Conservation (phyloP, 2,797 vertebrate genomes). For the Acomys russatus region DNA sequence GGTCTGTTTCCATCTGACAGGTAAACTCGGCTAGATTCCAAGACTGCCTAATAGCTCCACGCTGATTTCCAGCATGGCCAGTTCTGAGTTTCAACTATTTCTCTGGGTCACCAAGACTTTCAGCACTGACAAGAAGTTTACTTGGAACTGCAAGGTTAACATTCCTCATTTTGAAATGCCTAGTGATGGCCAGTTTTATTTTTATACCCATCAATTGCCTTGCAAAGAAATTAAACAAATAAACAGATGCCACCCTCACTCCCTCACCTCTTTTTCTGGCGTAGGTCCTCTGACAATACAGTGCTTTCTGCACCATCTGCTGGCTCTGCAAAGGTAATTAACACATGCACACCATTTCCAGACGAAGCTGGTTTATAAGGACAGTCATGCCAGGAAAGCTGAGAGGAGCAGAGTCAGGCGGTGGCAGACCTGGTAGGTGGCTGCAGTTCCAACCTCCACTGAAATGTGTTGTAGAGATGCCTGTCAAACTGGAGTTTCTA, state of each 20-base stretch:
- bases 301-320: slow-evolving; percentile 88
- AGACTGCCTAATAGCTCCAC: neutral
- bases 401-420: slow-evolving; percentile 49
- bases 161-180: slow-evolving; percentile 80
- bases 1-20: slow-evolving; percentile 35
- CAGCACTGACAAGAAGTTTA: slow-evolving; percentile 70
- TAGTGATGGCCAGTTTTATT: slow-evolving; percentile 84
- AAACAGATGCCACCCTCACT: slow-evolving; percentile 88
- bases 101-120: slow-evolving; percentile 11
- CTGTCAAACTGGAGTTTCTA: slow-evolving; percentile 50
- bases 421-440: neutral
- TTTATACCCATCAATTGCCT: slow-evolving; percentile 82
- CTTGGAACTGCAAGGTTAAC: slow-evolving; percentile 80
- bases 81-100: slow-evolving; percentile 48
- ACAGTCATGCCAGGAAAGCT: slow-evolving; percentile 59
- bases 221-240: slow-evolving; percentile 89
- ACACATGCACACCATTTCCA: slow-evolving; percentile 86
- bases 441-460: neutral
- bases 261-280: slow-evolving; percentile 62
- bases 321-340: slow-evolving; percentile 88
- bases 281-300: slow-evolving; percentile 83
- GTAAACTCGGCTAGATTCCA: slow-evolving; percentile 18
- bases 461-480: neutral
- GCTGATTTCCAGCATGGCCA: neutral
- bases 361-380: slow-evolving; percentile 83